phyloP scores from a whole-genome alignment of 2,888 invertebrate species.

The Andrena dorsata region DNA sequence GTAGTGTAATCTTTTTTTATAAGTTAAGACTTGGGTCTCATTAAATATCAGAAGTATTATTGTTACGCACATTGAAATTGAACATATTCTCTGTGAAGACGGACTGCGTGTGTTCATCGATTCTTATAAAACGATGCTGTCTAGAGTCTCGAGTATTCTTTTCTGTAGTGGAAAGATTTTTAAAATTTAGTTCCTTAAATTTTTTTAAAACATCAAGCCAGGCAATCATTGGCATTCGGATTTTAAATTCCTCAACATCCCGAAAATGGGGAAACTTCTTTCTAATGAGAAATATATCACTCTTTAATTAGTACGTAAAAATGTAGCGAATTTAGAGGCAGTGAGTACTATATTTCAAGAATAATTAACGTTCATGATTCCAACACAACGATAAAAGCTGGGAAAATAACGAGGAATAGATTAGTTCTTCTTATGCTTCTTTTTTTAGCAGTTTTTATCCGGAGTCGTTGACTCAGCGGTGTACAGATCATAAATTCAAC shows the following conservation, averaged over 20 bases:
- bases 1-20: slow-evolving; percentile 27
- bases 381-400: slow-evolving; percentile 39
- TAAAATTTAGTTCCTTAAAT: neutral
- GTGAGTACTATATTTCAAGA: slow-evolving; percentile 25
- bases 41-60: slow-evolving; percentile 15
- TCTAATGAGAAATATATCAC: slow-evolving; percentile 29
- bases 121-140: slow-evolving; percentile 10
- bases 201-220: neutral
- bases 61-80: slow-evolving; percentile 47
- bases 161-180: no score
- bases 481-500: neutral
- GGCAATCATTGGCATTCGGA: slow-evolving; percentile 15
- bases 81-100: slow-evolving; percentile 24
- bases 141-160: no score
- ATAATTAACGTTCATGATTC: slow-evolving; percentile 18
- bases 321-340: slow-evolving; percentile 14
- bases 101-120: slow-evolving; percentile 44
- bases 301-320: slow-evolving; percentile 17
- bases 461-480: neutral
- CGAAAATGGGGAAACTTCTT: slow-evolving; percentile 18
- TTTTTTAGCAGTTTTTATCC: slow-evolving; percentile 15
- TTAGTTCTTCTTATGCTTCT: slow-evolving; percentile 10
- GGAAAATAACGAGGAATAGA: slow-evolving; percentile 6
- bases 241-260: slow-evolving; percentile 5
- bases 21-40: slow-evolving; percentile 18